Base-by-base conservation (phyloP, 2,113 vertebrate genomes). In the Brienomyrus longianalis region DNA sequence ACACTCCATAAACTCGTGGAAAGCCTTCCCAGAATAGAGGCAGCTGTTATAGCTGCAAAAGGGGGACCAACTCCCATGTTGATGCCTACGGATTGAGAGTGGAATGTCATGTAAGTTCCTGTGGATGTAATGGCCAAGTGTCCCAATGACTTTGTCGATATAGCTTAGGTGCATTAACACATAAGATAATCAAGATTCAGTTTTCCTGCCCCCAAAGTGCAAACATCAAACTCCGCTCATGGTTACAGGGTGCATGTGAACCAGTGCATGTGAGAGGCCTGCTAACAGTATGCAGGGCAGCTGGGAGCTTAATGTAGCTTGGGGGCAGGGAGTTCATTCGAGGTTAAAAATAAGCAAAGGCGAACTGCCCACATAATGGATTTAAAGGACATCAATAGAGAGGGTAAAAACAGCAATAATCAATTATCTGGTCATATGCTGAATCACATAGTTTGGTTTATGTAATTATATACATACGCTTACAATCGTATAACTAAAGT, bases 391-490 rank as follows among this genome's bases (percentile, higher is more conserved):
- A 23, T 51, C 85, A 43, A 54, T 54, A 87, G 51, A 54, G 50
- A 86, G 9, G 31, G 85, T 8, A 87, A 54, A 54, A 31, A 54
- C 35, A 87, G 50, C 45, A 48, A 51, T 87, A 87, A 87, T 87
- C 85, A 87, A 54, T 87, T 54, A 87, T 87, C 50, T 56, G 27
- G 17, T 87, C 85, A 87, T 87, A 56, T 54, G 51, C 27, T 87
- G 31, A 54, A 87, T 56, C 31, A 54, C 51, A 87, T 84, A n/a
- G 51, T 54, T 51, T 27, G 15, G 51, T 27, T 5, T 54, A 9
- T 19, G n/a, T 35, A 87, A 87, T 31, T 54, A 51, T 54, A 31
- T 52, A 35, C 35, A 35, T 19, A 23, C 8, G 1, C 45, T 84
- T 15, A 43, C 35, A 80, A 39, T 19, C 6, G 13, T 43, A 43